These are phyloP conservation scores for Hipposideros armiger DNA, from an alignment of 2,113 vertebrate genomes.

Conservation along the genomic window DNA sequence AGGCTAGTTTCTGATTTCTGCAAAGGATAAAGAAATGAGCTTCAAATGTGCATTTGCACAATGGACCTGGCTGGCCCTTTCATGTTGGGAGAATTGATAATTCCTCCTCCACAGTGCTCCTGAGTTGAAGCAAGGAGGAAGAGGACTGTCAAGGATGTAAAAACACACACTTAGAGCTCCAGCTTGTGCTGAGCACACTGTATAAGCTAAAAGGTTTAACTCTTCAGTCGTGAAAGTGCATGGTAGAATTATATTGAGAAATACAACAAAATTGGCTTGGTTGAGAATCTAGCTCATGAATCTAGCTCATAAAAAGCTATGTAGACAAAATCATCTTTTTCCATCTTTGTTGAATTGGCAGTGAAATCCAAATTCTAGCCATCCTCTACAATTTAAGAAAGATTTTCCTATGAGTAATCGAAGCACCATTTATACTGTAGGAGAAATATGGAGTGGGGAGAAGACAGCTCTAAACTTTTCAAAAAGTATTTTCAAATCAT, in stretches of 20 bases:
- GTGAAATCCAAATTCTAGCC: neutral
- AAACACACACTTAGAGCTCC: neutral
- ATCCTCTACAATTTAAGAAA: neutral
- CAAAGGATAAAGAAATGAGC: neutral
- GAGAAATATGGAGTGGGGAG: neutral
- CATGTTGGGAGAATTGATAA: neutral
- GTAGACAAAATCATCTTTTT: neutral
- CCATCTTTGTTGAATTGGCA: neutral
- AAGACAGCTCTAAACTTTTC: neutral
- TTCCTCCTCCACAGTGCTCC: neutral
- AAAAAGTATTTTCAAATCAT: slow-evolving; percentile 25
- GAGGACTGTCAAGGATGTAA: neutral
- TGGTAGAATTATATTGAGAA: neutral
- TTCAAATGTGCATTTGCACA: neutral
- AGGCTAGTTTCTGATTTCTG: neutral
- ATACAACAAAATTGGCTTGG: neutral
- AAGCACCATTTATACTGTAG: neutral
- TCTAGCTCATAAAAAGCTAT: neutral
- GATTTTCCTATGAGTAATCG: neutral
- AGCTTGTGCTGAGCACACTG: neutral
- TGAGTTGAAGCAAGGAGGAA: neutral
- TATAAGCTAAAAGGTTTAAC: neutral
- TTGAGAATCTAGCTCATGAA: neutral
- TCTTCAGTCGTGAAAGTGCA: neutral
- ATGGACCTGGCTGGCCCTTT: neutral